Conservation (phyloP, 2,888 invertebrate species). For the Anodontia alba region DNA sequence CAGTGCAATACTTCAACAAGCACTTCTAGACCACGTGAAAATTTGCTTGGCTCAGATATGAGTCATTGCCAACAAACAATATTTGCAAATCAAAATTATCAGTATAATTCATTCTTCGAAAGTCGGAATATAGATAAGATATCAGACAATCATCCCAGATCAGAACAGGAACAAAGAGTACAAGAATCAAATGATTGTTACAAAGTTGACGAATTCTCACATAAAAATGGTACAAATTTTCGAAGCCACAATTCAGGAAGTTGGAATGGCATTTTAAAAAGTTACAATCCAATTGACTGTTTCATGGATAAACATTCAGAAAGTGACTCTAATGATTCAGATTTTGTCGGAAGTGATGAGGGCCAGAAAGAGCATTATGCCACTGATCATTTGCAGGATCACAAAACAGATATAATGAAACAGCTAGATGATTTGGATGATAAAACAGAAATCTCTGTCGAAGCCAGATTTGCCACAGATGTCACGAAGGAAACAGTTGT, state of each 20-base stretch:
- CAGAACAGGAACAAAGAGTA: no score
- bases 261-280: background rate
- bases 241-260: background rate
- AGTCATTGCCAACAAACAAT: no score
- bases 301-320: background rate
- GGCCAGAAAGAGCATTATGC: background rate
- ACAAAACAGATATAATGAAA: no score
- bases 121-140: no score
- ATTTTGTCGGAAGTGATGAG: background rate
- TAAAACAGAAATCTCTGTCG: no score
- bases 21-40: no score
- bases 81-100: background rate
- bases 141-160: no score
- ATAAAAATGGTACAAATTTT: no score
- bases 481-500: background rate
- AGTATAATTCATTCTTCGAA: background rate
- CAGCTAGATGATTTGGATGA: no score
- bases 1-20: no score
- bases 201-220: no score
- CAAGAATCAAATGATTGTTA: background rate
- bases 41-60: no score
- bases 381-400: background rate
- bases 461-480: background rate
- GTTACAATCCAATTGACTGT: background rate
- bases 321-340: background rate